Percentiles rank a stretch among this genome's conserved stretches.
phyloP scores from a whole-genome alignment of 2,888 invertebrate genomes.

The Ectropis crepuscularia region DNA sequence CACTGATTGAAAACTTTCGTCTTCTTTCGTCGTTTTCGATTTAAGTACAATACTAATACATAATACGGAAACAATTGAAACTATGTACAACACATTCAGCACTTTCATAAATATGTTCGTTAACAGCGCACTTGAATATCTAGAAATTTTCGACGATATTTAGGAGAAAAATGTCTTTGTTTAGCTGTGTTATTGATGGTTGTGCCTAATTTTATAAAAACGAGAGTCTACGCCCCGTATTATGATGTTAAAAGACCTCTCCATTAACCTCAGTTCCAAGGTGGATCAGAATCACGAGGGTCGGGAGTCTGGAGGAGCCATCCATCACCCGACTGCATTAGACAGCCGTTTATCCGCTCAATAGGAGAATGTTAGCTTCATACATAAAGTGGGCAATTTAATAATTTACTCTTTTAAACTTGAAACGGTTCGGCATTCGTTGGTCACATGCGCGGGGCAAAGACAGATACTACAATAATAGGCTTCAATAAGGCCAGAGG shows the following conservation, averaged over 20 bases:
- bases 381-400: constrained; percentile 38
- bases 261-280: not conserved
- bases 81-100: no score
- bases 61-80: no score
- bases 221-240: not conserved
- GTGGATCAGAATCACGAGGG: constrained; percentile 6
- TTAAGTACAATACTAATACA: no score
- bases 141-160: no score
- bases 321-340: constrained; percentile 6
- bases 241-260: not conserved
- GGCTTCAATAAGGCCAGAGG: no score
- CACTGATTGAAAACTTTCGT: no score
- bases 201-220: not conserved
- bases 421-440: constrained; percentile 5
- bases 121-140: no score
- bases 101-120: no score
- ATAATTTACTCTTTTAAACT: constrained; percentile 17
- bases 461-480: not conserved
- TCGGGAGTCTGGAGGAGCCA: not conserved
- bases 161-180: no score
- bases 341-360: constrained; percentile 20
- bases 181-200: no score
- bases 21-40: no score
- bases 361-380: constrained; percentile 21
- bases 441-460: constrained; percentile 3